Conservation (phyloP, 2,113 vertebrate genomes). For the Delphinapterus leucas region DNA sequence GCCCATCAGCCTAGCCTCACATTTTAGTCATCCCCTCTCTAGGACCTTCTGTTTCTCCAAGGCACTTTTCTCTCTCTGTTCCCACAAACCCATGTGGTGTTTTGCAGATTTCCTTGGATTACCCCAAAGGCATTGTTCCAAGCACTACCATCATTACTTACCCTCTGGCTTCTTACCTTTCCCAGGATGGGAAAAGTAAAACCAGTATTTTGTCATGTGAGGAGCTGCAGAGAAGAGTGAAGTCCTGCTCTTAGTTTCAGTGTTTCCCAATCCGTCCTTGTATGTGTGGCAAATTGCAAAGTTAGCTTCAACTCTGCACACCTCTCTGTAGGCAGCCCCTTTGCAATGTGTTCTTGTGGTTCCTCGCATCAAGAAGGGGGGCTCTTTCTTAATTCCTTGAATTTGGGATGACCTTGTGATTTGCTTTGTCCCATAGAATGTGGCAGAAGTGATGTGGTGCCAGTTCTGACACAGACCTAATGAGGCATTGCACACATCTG, state of each 20-base stretch:
- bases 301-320: neutral
- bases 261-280: neutral
- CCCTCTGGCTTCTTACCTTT: neutral
- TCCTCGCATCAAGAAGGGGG: neutral
- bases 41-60: neutral
- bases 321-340: neutral
- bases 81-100: neutral
- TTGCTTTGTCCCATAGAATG: neutral
- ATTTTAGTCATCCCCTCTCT: neutral
- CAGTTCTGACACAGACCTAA: neutral
- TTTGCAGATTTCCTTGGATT: neutral
- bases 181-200: neutral
- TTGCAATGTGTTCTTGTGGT: neutral
- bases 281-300: neutral
- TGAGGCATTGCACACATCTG: fast-evolving
- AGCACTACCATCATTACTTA: neutral
- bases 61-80: neutral
- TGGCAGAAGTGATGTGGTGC: too few species aligned
- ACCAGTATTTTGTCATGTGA: neutral
- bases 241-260: neutral
- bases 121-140: neutral
- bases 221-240: neutral
- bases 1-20: neutral
- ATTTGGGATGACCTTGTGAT: neutral
- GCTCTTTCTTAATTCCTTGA: neutral